Evolutionary conservation across 2,888 invertebrate species (phyloP), one percentile per base, ranked within the genome.

Genomic region (Microctonus brassicae): DNA sequence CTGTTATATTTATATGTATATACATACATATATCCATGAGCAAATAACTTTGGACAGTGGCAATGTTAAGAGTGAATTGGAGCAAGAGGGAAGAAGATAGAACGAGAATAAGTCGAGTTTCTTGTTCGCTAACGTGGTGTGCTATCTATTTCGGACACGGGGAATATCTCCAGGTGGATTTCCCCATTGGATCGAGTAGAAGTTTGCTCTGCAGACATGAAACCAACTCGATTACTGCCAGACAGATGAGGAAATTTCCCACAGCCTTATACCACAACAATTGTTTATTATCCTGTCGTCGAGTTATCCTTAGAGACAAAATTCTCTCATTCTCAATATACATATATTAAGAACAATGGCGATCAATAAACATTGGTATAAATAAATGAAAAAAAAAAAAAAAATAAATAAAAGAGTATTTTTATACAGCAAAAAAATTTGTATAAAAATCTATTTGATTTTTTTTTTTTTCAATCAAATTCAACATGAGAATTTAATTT

Each of bases 91-190:
- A 33, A 13, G 13, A 29, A 26, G 17, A n/a, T 55, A 53, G 65
- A 66, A 34, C 20, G 65, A 55, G 29, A 64, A 66, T 66, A 57
- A 66, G 65, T 65, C 65, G 65, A 66, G 66, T 66, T 66, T 66
- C 66, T 66, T 66, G 66, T 66, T 66, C 66, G 39, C 57, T n/a
- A 33, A 17, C 33, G 29, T 34, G 17, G 47, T 47, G 33, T 20
- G 42, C 66, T 66, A 66, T 66, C 66, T 47, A 66, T 66, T 66
- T 66, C 55, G 57, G 58, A 58, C 26, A 26, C 29, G 57, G 55
- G 55, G 55, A 66, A 36, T 34, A 55, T 55, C 66, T 66, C 55
- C 66, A 57, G 57, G 55, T 66, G 66, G 66, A 66, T 66, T 66
- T 66, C 66, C 63, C 66, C 57, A 66, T 66, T 66, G 66, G 66